Evolutionary conservation across 2,888 invertebrate species (phyloP), one percentile per base, ranked within the genome.

Genomic region (Amiota communis): DNA sequence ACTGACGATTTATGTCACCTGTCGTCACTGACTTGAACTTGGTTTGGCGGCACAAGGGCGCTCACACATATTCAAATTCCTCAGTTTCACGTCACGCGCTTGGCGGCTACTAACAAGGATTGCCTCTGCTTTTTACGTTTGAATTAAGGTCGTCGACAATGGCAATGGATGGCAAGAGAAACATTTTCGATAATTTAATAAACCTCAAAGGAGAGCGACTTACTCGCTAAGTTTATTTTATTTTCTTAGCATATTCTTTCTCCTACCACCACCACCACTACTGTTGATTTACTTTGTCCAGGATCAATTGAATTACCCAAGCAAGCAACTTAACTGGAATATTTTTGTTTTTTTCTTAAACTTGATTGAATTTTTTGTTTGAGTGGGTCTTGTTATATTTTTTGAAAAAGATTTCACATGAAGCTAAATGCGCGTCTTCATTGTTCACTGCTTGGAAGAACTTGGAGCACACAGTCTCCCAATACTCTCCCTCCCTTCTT

Each of bases 1-100:
- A 87, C 82, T 85, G 87, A 81, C 88, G 87, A 88, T 87, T 87
- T 87, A 87, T 88, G 87, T 87, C 87, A 87, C 81, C 80, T 80
- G 86, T 68, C 67, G 67, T n/a, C 23, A 36, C 36, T 36, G 36
- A 36, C 36, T 36, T 36, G 36, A 2, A 6, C 36, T 36, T 36
- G 36, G 36, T 36, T 36, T 36, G 36, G 36, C 36, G 36, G 36
- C 36, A 36, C 36, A 36, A 36, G 36, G 36, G 36, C 8, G 36
- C 23, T 1, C 36, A 0, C 36, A 80, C 84, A 84, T 85, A 87
- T 87, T 87, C 87, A 87, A 87, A 87, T 87, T 87, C 88, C 83
- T 86, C 80, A 82, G 88, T 87, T 87, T 78, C 63, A 36, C 71
- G 57, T 83, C 83, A 83, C 86, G 85, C 86, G 84, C 84, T 17